phyloP scores from a whole-genome alignment of 2,888 invertebrate genomes.

The Netelia fuscicornis region DNA sequence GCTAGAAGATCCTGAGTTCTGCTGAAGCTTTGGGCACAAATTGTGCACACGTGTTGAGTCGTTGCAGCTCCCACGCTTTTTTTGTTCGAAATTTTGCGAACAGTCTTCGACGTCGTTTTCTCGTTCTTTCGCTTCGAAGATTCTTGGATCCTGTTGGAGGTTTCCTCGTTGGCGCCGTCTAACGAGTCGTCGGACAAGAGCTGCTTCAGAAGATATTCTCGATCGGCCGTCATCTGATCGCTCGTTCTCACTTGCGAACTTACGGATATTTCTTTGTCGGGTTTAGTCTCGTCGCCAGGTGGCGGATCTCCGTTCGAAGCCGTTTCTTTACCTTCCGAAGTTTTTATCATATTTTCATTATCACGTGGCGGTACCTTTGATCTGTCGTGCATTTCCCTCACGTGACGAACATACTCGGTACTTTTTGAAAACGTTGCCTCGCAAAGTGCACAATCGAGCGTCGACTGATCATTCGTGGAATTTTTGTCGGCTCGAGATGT shows the following conservation, averaged over 20 bases:
- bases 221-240: conserved; percentile 41
- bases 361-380: not conserved
- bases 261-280: not conserved
- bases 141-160: not conserved
- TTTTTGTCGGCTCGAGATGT: not conserved
- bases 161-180: conserved; percentile 11
- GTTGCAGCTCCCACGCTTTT: conserved; percentile 3
- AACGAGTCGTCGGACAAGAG: conserved; percentile 58
- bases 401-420: conserved; percentile 46
- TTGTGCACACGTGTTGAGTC: conserved; percentile 11
- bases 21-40: conserved; percentile 30
- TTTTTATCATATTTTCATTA: not conserved
- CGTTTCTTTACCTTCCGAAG: not conserved
- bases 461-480: not conserved
- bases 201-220: conserved; percentile 57
- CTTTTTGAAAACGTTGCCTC: conserved; percentile 37
- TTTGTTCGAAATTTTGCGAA: not conserved
- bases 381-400: conserved; percentile 33
- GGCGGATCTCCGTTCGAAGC: not conserved
- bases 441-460: conserved; percentile 46
- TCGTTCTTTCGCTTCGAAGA: not conserved
- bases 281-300: not conserved
- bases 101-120: not conserved
- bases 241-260: not conserved
- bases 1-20: conserved; percentile 36